A percentile compares a stretch with the other conserved stretches of the same genome.
Evolutionary conservation across 2,797 vertebrate species (phyloP).

Genomic region (Sparus aurata): DNA sequence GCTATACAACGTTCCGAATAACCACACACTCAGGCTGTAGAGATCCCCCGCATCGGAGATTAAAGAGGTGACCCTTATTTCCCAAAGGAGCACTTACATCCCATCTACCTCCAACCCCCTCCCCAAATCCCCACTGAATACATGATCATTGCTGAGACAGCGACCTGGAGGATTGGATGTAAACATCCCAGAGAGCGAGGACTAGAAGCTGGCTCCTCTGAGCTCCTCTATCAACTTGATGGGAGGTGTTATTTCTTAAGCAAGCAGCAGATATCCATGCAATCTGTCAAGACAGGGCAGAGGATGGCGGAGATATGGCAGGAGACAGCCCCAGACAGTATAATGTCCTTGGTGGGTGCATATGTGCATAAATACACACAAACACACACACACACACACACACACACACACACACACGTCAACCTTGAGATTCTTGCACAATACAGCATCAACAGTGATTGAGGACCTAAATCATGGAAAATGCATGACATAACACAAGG

Average conservation of each 20-base stretch:
- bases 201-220: constrained; percentile 41
- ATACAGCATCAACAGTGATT: constrained; percentile 52
- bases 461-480: constrained; percentile 43
- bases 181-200: constrained; percentile 70
- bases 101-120: constrained; percentile 34
- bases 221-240: constrained; percentile 79
- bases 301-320: constrained; percentile 44
- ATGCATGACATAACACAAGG: constrained; percentile 41
- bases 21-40: constrained; percentile 52
- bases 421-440: constrained; percentile 32
- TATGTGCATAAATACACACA: constrained; percentile 30
- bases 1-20: constrained; percentile 29
- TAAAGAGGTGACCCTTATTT: constrained; percentile 84
- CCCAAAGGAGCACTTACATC: constrained; percentile 75
- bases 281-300: constrained; percentile 77
- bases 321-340: constrained; percentile 36
- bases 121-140: constrained; percentile 77
- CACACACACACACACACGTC: constrained; percentile 7
- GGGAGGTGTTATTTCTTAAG: constrained; percentile 80
- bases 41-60: constrained; percentile 65
- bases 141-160: constrained; percentile 71
- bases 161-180: constrained; percentile 71
- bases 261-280: constrained; percentile 75
- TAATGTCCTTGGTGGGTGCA: constrained; percentile 44
- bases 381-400: constrained; percentile 23